A percentile compares a stretch with the other conserved stretches of the same genome.
Conservation (phyloP, 2,888 invertebrate genomes). For the Cantharis flavilabris region DNA sequence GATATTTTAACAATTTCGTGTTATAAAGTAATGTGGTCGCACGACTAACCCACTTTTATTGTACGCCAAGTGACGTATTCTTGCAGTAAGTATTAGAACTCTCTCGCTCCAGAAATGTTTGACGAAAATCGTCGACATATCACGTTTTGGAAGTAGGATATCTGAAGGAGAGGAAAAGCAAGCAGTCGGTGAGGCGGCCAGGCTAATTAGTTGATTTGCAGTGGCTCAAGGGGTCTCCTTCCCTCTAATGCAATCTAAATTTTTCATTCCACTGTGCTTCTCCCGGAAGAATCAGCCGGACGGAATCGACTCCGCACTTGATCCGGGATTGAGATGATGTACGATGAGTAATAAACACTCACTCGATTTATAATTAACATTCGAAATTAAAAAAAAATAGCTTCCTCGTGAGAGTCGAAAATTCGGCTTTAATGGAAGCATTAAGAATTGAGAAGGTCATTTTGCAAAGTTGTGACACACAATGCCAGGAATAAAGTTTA, state of each 20-base stretch:
- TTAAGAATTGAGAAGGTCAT: neutral
- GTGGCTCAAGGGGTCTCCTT: constrained; percentile 57
- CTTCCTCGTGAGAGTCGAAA: neutral
- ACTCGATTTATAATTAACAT: neutral
- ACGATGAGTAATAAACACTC: constrained; percentile 3
- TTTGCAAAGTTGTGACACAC: neutral
- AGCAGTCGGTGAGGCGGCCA: constrained; percentile 48
- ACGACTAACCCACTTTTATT: constrained; percentile 22
- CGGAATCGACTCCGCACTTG: constrained; percentile 24
- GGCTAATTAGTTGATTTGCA: constrained; percentile 60
- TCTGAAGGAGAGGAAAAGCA: constrained; percentile 28
- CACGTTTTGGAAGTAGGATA: constrained; percentile 16
- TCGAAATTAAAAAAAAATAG: neutral
- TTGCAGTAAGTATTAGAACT: constrained; percentile 48
- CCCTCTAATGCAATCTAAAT: constrained; percentile 60
- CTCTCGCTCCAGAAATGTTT: constrained; percentile 17
- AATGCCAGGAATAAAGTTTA: neutral
- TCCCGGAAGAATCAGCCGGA: constrained; percentile 49
- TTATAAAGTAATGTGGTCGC: constrained; percentile 22
- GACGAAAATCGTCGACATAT: constrained; percentile 16
- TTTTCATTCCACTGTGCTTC: constrained; percentile 54
- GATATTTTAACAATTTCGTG: constrained; percentile 16
- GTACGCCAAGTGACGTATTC: constrained; percentile 50
- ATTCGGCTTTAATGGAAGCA: neutral
- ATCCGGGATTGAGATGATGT: constrained; percentile 12